Conservation (phyloP, 64 coral and sea anemone species). For the Astreopora myriophthalma region DNA sequence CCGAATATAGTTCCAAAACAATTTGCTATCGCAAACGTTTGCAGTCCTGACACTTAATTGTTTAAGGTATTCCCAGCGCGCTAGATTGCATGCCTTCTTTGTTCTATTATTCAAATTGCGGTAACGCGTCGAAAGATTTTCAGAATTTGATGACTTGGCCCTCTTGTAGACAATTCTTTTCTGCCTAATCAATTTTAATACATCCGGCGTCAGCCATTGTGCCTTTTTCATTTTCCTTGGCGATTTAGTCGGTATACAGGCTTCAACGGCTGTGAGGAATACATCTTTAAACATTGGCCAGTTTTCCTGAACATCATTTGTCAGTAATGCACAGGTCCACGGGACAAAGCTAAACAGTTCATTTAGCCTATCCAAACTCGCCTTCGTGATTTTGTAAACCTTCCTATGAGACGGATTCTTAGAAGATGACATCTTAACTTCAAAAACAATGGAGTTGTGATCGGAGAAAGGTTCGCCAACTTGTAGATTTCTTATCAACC, state of each 20-base stretch:
- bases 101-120: conserved; percentile 14
- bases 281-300: background rate
- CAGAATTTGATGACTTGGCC: background rate
- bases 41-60: background rate
- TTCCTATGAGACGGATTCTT: background rate
- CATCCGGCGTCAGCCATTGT: background rate
- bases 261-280: background rate
- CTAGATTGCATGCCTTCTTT: conserved; percentile 1
- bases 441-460: background rate
- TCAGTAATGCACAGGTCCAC: conserved; percentile 15
- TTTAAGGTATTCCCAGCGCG: background rate
- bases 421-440: background rate
- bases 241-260: background rate
- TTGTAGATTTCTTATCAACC: background rate
- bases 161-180: conserved; percentile 6
- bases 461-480: background rate
- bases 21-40: background rate
- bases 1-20: background rate
- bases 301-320: background rate
- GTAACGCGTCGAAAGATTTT: background rate
- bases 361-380: conserved; percentile 11
- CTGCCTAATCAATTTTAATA: background rate
- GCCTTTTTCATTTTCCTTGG: background rate
- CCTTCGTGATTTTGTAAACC: conserved; percentile 1
- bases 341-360: conserved; percentile 3